phyloP scores from a whole-genome alignment of 2,888 invertebrate genomes.

The Drosophila testacea region DNA sequence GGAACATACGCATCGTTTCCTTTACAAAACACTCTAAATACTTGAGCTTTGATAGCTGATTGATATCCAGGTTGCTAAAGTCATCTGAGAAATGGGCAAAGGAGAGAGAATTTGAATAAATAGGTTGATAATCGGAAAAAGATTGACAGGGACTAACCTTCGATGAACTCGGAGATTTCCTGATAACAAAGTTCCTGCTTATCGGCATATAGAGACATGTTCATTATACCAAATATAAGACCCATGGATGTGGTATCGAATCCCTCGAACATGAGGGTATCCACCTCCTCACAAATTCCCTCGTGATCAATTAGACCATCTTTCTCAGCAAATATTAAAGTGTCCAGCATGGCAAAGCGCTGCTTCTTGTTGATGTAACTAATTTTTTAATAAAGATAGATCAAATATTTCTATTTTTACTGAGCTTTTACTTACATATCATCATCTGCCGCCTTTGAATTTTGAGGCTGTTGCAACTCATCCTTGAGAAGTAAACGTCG shows the following conservation, averaged over 20 bases:
- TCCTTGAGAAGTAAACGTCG: conserved; percentile 1
- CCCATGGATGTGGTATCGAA: conserved; percentile 79
- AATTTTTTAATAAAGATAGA: neutral
- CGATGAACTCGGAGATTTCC: conserved; percentile 69
- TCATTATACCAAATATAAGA: conserved; percentile 77
- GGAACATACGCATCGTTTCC: conserved; percentile 86
- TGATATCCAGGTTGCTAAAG: conserved; percentile 55
- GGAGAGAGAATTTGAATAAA: rapidly evolving
- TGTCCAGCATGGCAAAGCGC: conserved; percentile 81
- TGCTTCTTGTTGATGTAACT: conserved; percentile 67
- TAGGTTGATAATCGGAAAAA: rapidly evolving
- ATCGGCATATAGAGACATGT: conserved; percentile 67
- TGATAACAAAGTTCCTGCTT: conserved; percentile 74
- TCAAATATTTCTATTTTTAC: rapidly evolving
- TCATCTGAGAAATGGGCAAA: conserved; percentile 44
- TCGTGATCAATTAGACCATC: conserved; percentile 80
- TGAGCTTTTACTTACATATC: conserved; percentile 41
- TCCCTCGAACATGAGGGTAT: conserved; percentile 87
- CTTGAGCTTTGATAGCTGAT: conserved; percentile 51
- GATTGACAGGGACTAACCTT: conserved; percentile 47
- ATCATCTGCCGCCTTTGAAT: conserved; percentile 27
- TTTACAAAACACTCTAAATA: conserved; percentile 70
- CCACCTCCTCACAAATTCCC: conserved; percentile 89
- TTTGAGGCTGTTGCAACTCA: neutral
- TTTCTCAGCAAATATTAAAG: conserved; percentile 71